Evolutionary conservation across 2,888 invertebrate genomes (phyloP), one percentile per base, ranked within the genome.

Genomic region (Aplocera efformata): DNA sequence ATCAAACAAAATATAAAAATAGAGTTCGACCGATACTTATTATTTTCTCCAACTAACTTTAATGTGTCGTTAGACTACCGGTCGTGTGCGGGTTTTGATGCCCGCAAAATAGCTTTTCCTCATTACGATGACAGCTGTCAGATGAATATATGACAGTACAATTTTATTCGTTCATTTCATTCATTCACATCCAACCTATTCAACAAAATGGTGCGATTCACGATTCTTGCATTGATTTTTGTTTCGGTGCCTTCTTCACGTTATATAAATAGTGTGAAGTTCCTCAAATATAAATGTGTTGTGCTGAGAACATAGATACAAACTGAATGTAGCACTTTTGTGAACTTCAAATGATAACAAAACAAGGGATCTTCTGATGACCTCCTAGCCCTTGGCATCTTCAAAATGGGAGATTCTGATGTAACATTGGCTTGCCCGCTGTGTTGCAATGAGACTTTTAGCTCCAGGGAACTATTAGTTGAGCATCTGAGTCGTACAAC

Each of bases 361-460:
- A 67, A 65, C 67, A 65, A 60, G 42, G 31, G 39, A 44, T 38
- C 33, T 42, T 50, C 35, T 28, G 46, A 48, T 33, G 42, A 27
- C 42, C 11, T 40, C 13, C 13, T 17, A 17, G 3, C 13, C 13
- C 5, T 5, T 39, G 10, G 39, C 49, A 36, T 56, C 48, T 34
- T 42, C 53, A 79, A 58, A 61, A 91, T 91, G 91, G 90, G 86
- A 66, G 84, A 17, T 17, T 17, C 13, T 17, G 13, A 88, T 38
- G 58, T 65, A 69, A 64, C 56, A 63, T 88, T 62, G 66, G 81
- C 69, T 50, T 93, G 93, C 56, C 92, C 93, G 24, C 80, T 92
- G 67, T 93, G 93, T 69, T 93, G 93, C 61, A 89, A 88, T 45
- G 89, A 90, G 66, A 89, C 83, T 40, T 93, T 93, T 78, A 67